Evolutionary conservation across 1,140 invertebrate species (phyloP), one percentile per base, ranked within the genome.

Genomic region (Oscheius sp.): DNA sequence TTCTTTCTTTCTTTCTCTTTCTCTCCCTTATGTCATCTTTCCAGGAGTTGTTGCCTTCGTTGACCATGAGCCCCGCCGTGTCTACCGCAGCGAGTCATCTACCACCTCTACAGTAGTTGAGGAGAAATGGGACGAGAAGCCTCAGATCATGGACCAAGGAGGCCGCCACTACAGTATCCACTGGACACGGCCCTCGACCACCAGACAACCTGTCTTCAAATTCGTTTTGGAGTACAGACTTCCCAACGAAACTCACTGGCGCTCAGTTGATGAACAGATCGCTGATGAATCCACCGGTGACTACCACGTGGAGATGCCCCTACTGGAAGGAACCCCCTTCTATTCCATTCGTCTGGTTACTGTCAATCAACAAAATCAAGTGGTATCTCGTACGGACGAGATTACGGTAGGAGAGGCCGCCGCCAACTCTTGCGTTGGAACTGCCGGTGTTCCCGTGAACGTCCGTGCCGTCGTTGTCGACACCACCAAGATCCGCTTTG

Each of bases 11-110:
- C 3, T 55, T 10, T 10, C 52, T 29, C 20, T 55, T 55, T 20
- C 20, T n/a, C 20, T 55, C 20, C 20, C 52, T 26, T 20, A 55
- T 82, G 42, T 81, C n/a, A n/a, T n/a, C n/a, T n/a, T n/a, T n/a
- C n/a, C n/a, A n/a, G n/a, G 83, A 34, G 83, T 83, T 15, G 62
- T 84, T 18, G 82, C 82, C 32, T 82, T 84, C 63, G 82, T 84
- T 52, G 82, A 83, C 66, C 82, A 84, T 66, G 83, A 84, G 52
- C 83, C 82, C 28, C 58, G 69, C 29, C 69, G 63, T 36, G 66
- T 71, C 59, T 71, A 71, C 23, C 49, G 65, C 15, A 68, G 58
- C 46, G 66, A 67, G 29, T 36, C 72, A 4, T 36, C 79, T 34
- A 69, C 77, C 28, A 82, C 80, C 10, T 63, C 63, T 34, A 64